Evolutionary conservation across 35 echinoderm and acorn worm species (phyloP).

Genomic region (Stichopus chloronotus): DNA sequence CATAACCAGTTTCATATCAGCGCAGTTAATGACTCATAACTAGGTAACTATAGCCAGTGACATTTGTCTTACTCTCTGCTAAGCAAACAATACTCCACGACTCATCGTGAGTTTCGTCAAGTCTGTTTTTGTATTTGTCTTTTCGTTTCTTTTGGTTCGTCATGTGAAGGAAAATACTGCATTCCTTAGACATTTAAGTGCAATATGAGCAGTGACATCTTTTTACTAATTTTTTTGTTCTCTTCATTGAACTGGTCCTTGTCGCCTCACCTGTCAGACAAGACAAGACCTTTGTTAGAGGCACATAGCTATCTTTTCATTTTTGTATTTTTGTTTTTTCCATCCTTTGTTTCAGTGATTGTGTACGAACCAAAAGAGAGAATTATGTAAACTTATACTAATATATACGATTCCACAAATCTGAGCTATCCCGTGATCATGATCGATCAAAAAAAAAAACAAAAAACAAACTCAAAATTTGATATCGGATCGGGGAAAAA

Average conservation of each 20-base stretch:
- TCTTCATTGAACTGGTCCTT: background rate
- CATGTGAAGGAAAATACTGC: constrained; percentile 16
- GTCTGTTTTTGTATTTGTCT: no score
- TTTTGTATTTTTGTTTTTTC: background rate
- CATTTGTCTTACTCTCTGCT: no score
- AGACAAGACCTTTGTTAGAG: background rate
- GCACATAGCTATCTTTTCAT: background rate
- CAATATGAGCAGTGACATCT: constrained; percentile 45
- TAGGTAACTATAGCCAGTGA: no score
- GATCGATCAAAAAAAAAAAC: background rate
- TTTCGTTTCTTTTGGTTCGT: no score
- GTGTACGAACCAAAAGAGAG: constrained; percentile 39
- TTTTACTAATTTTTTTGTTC: background rate
- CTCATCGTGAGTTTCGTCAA: no score
- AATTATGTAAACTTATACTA: background rate
- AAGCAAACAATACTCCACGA: no score
- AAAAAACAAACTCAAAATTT: background rate
- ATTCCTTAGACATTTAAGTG: constrained; percentile 28
- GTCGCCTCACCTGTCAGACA: no score
- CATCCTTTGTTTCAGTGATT: background rate
- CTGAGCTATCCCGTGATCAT: background rate
- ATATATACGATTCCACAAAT: constrained; percentile 1
- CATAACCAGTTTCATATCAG: no score
- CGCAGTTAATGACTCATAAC: no score
- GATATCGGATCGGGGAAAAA: background rate